Base-by-base conservation (phyloP, 2,888 invertebrate species). In the Trachelus tabidus region DNA sequence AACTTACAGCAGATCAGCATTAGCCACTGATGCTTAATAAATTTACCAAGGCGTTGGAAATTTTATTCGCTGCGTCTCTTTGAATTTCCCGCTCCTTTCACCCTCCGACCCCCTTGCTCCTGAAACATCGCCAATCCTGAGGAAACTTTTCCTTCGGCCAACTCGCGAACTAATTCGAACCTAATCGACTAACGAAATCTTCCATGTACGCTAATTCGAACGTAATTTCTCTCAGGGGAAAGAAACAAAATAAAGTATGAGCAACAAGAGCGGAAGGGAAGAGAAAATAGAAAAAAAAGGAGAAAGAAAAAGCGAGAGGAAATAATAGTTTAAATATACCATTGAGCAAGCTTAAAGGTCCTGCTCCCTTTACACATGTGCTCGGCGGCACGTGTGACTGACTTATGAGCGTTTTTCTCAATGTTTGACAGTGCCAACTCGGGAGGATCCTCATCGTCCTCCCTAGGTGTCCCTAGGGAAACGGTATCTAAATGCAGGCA, bases 401-500 rank as follows among this genome's bases (percentile, higher is more conserved):
- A 86, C 87, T 83, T 86, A 85, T 85, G 82, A 78, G 76, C 83
- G 87, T 87, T 86, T 87, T 86, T 87, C 84, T 86, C 83, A 84
- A 87, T 83, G 86, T 86, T 87, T 85, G 86, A 87, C 86, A 85
- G 69, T 75, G 81, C 81, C 78, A 87, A 83, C 83, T 87, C 83
- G 84, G 84, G 83, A 84, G 83, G 83, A 83, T 85, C 81, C 80
- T 77, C 76, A 83, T 81, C 85, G 81, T 81, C 83, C 86, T 84
- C 81, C 76, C 74, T 81, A 82, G 79, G 79, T 80, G 82, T 85
- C 87, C 85, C 86, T 75, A 73, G 85, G 86, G 87, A 79, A 77
- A 84, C 82, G 82, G 84, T 88, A 88, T 89, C 88, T 87, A 87
- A 89, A 89, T 89, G 86, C 85, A 84, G 87, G 83, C 87, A 87